These are phyloP conservation scores for Phyllostomus discolor DNA, from an alignment of 2,113 vertebrate species.

Conservation along the genomic window DNA sequence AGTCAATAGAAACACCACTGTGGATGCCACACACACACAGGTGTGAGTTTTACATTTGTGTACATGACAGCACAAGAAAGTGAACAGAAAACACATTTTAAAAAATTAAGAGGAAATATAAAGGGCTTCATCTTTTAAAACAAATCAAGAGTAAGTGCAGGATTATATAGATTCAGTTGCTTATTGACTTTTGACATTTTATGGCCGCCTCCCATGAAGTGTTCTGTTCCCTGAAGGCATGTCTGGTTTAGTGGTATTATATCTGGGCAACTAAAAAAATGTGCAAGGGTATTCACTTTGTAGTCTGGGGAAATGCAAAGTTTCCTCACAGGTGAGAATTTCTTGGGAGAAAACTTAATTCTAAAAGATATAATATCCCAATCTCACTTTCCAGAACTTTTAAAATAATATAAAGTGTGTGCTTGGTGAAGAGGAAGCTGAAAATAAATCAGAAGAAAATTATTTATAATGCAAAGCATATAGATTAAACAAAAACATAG, in stretches of 20 bases:
- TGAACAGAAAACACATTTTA: background rate
- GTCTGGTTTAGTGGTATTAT: background rate
- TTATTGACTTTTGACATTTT: background rate
- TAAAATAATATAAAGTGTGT: slow-evolving; percentile 2
- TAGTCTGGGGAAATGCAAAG: background rate
- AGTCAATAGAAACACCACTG: background rate
- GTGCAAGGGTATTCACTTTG: background rate
- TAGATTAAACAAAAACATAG: slow-evolving; percentile 46
- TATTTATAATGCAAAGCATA: slow-evolving; percentile 45
- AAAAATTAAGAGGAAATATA: background rate
- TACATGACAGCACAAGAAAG: background rate
- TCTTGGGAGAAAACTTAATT: background rate
- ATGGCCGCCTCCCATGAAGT: background rate
- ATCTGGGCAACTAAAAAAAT: background rate
- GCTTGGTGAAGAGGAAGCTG: background rate
- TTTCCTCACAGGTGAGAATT: background rate
- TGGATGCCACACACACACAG: background rate
- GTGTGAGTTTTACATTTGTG: background rate
- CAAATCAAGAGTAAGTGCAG: background rate
- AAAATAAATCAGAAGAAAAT: slow-evolving; percentile 26
- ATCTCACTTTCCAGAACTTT: slow-evolving; percentile 21
- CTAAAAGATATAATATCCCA: background rate
- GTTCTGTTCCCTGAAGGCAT: background rate
- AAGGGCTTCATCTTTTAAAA: background rate
- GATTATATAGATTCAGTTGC: background rate